Conservation (phyloP, 2,113 vertebrate species). For the Machaerirhynchus nigripectus region DNA sequence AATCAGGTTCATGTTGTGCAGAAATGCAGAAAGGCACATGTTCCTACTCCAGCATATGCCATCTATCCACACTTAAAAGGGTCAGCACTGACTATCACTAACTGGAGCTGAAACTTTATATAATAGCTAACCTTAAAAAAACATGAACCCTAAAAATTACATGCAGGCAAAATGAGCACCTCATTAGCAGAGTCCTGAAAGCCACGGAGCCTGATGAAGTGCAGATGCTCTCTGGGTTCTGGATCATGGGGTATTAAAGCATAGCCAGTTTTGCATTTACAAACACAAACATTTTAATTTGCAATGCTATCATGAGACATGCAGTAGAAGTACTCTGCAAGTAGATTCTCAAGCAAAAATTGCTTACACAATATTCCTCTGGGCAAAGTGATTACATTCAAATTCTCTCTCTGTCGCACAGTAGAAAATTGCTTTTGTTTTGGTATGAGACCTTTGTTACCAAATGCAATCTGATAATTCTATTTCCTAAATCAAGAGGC, state of each 20-base stretch:
- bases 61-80: background rate
- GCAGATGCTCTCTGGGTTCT: background rate
- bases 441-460: background rate
- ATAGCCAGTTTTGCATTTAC: background rate
- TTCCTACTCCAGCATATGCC: background rate
- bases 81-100: background rate
- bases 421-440: constrained; percentile 19
- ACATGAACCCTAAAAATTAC: background rate
- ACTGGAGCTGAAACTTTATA: background rate
- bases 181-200: background rate
- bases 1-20: background rate
- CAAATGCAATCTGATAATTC: background rate
- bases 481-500: background rate
- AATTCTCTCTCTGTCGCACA: background rate
- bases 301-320: background rate
- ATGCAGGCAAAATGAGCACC: background rate
- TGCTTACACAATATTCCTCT: background rate
- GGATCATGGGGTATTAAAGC: background rate
- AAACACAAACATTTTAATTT: constrained; percentile 13
- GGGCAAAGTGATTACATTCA: background rate
- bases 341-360: background rate
- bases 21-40: background rate
- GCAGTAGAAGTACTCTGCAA: background rate
- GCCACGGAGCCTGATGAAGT: background rate
- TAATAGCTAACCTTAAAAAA: background rate